phyloP scores from a whole-genome alignment of 2,113 vertebrate genomes.

The Pollimyrus isidori region DNA sequence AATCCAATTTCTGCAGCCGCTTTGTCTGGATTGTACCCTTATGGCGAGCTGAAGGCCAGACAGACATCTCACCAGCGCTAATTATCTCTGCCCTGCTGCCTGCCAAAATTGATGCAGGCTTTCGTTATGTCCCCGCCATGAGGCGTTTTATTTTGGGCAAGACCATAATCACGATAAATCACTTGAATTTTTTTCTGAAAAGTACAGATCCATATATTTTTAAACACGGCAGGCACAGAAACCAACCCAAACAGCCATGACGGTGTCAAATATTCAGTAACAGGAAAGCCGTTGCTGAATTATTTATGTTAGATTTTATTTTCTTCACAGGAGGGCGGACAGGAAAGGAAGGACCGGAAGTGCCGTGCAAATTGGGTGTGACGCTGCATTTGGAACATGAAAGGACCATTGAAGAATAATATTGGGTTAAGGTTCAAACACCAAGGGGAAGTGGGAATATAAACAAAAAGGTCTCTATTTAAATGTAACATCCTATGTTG shows the following conservation, averaged over 20 bases:
- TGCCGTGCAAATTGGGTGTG: neutral
- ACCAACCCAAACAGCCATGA: neutral
- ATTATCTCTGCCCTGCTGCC: constrained; percentile 4
- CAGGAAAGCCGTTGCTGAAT: neutral
- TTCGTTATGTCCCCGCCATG: neutral
- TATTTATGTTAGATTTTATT: neutral
- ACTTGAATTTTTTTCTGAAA: neutral
- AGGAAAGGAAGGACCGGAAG: neutral
- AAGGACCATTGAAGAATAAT: neutral
- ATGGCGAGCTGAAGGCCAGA: constrained; percentile 8
- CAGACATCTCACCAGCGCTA: neutral
- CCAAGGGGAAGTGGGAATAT: neutral
- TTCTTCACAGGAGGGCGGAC: neutral
- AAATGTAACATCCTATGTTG: neutral
- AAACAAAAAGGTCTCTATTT: neutral
- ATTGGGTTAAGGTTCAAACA: neutral
- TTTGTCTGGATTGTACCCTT: neutral
- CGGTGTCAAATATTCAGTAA: neutral
- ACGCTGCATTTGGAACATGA: neutral
- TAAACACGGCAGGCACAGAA: neutral
- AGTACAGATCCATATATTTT: neutral
- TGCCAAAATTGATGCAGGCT: neutral
- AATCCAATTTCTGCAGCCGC: constrained; percentile 22
- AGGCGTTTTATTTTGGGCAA: neutral
- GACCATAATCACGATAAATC: neutral